Evolutionary conservation across 2,888 invertebrate species (phyloP).

Genomic region (Atethmia centrago): DNA sequence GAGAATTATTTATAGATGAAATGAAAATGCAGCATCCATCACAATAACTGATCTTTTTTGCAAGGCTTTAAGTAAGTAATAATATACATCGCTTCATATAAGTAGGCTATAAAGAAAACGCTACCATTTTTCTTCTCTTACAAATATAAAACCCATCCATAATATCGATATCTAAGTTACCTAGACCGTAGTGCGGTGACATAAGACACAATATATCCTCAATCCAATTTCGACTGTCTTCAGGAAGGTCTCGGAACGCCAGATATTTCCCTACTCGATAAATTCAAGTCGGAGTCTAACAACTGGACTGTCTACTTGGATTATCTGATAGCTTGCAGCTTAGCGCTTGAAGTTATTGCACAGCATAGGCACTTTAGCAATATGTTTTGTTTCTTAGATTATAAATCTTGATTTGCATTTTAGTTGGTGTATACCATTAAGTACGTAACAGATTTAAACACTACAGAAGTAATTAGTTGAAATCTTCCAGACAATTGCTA

Average conservation of each 20-base stretch:
- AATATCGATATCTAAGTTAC: conserved; percentile 54
- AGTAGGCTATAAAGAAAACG: conserved; percentile 15
- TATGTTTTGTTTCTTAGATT: not conserved
- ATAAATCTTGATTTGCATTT: not conserved
- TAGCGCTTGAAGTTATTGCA: conserved; percentile 55
- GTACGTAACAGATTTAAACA: not conserved
- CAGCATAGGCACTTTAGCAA: conserved; percentile 30
- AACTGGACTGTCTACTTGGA: conserved; percentile 60
- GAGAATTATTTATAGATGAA: not conserved
- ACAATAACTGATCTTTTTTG: conserved; percentile 23
- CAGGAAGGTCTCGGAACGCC: conserved; percentile 60
- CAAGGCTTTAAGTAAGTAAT: not conserved
- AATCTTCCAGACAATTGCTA: not conserved
- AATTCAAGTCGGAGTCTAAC: conserved; percentile 62
- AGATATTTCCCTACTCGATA: conserved; percentile 71
- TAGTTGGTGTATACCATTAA: not conserved
- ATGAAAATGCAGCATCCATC: conserved; percentile 18
- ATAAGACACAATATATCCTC: conserved; percentile 64
- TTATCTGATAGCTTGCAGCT: conserved; percentile 62
- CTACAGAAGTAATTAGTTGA: not conserved
- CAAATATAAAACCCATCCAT: conserved; percentile 40
- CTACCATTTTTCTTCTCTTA: conserved; percentile 24
- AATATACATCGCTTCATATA: conserved; percentile 7
- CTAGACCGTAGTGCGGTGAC: conserved; percentile 46
- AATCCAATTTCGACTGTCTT: conserved; percentile 70